Base-by-base conservation (phyloP, 2,797 vertebrate genomes). In the Tenualosa ilisha region DNA sequence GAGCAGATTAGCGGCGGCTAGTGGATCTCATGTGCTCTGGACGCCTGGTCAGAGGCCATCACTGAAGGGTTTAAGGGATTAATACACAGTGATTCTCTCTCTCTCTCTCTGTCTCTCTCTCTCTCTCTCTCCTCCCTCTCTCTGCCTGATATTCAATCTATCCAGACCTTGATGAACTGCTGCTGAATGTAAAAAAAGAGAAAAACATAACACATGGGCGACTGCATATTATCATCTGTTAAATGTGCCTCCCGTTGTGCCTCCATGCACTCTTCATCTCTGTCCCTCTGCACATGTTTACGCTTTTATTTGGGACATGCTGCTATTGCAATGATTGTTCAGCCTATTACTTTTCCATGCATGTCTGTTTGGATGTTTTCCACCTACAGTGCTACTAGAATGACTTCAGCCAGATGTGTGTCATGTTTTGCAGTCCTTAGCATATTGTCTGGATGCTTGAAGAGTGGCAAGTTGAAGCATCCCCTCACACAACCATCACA, bases 1-100 rank as follows among this genome's bases (percentile, higher is more conserved):
- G 89, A 93, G 88, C 95, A 95, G 95, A 95, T 96, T 96, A 95
- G 92, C 90, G 85, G 89, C 91, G 92, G 93, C 91, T 92, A 94
- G 93, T 94, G 93, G 95, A 95, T 95, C 94, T 96, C 94, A 95
- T 95, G 94, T 13, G 72, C 72, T 46, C 37, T 79, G 72, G 17
- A 43, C 93, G 94, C 91, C 94, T 90, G 93, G 94, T 95, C 95
- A 96, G 93, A 94, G 94, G 93, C 93, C 95, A 95, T 94, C 93
- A 92, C 93, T 94, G 93, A 95, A 95, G 91, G 93, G 93, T 92
- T 96, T 96, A 96, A 94, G 83, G 94, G 95, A 96, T 96, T 96
- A 96, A 94, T 94, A 92, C 92, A 53, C 86, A 81, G 85, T 89
- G 84, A 91, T 87, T 87, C 59, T 88, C 83, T 83, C 84, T 92